These are phyloP conservation scores for Eurois occulta DNA, from an alignment of 2,888 invertebrate species.

Conservation along the genomic window DNA sequence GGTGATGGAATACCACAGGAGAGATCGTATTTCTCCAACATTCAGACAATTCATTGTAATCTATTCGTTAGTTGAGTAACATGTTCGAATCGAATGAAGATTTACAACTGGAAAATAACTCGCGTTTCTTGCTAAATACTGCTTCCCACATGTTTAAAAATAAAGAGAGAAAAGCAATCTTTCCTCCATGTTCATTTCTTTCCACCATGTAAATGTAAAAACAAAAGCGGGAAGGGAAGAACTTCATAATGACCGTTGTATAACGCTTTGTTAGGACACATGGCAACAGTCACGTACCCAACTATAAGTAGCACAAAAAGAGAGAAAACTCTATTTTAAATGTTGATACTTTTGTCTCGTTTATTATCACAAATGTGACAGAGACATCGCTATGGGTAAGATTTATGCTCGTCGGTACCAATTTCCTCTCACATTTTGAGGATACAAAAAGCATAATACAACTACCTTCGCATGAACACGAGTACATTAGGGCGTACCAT, in stretches of 20 bases:
- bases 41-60: not conserved
- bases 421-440: slow-evolving; percentile 56
- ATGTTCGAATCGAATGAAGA: slow-evolving; percentile 3
- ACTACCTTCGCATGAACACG: slow-evolving; percentile 42
- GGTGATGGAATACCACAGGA: not conserved
- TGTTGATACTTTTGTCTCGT: slow-evolving; percentile 61
- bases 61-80: slow-evolving; percentile 5
- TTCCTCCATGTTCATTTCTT: slow-evolving; percentile 49
- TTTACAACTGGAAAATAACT: slow-evolving; percentile 31
- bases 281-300: slow-evolving; percentile 44
- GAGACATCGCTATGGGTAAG: slow-evolving; percentile 52
- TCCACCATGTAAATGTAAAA: slow-evolving; percentile 46
- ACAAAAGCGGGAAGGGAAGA: slow-evolving; percentile 50
- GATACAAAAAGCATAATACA: slow-evolving; percentile 51
- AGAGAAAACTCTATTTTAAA: slow-evolving; percentile 59
- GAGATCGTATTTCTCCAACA: not conserved
- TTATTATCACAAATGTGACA: slow-evolving; percentile 67
- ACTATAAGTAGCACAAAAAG: slow-evolving; percentile 38
- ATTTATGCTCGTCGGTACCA: slow-evolving; percentile 59
- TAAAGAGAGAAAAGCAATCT: slow-evolving; percentile 48
- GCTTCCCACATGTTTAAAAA: slow-evolving; percentile 12
- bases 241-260: slow-evolving; percentile 57
- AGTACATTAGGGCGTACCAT: slow-evolving; percentile 30
- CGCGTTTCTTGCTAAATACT: slow-evolving; percentile 20
- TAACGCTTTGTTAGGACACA: slow-evolving; percentile 53